Conservation (phyloP, 2,113 vertebrate species). For the Microcebus jonahi region DNA sequence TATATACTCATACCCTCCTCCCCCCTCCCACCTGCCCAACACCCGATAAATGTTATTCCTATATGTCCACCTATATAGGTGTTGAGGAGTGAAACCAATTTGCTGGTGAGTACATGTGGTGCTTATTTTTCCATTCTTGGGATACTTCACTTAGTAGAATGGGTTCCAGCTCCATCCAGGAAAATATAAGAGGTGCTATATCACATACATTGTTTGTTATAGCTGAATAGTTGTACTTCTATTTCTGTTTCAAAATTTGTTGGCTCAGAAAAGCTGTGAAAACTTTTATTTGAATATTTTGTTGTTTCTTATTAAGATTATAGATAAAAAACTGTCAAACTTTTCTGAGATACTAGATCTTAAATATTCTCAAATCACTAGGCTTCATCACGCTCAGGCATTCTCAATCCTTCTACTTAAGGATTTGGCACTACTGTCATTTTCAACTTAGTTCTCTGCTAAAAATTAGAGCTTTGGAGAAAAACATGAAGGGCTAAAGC, state of each 20-base stretch:
- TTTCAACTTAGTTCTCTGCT: not conserved
- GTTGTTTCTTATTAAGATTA: not conserved
- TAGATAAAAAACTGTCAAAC: not conserved
- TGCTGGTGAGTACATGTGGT: too few relatives aligned
- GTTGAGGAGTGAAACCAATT: too few relatives aligned
- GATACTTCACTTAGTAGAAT: too few relatives aligned
- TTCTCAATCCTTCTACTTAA: not conserved
- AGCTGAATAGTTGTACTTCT: not conserved
- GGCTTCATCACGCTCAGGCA: not conserved
- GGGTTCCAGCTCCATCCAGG: too few relatives aligned
- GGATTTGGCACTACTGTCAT: not conserved
- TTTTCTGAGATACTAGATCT: not conserved
- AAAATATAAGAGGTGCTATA: too few relatives aligned
- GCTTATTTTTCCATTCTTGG: too few relatives aligned
- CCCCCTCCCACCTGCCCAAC: too few relatives aligned
- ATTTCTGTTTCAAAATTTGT: not conserved
- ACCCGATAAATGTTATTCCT: too few relatives aligned
- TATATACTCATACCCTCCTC: too few relatives aligned
- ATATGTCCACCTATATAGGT: too few relatives aligned
- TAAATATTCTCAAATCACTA: not conserved
- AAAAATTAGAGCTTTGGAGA: not conserved
- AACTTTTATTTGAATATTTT: slow-evolving; percentile 26
- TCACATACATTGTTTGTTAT: too few relatives aligned
- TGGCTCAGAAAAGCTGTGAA: not conserved
- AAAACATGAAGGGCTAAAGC: not conserved